A percentile compares a stretch with the other conserved stretches of the same genome.
Conservation (phyloP, 2,797 vertebrate genomes). For the Vultur gryphus region DNA sequence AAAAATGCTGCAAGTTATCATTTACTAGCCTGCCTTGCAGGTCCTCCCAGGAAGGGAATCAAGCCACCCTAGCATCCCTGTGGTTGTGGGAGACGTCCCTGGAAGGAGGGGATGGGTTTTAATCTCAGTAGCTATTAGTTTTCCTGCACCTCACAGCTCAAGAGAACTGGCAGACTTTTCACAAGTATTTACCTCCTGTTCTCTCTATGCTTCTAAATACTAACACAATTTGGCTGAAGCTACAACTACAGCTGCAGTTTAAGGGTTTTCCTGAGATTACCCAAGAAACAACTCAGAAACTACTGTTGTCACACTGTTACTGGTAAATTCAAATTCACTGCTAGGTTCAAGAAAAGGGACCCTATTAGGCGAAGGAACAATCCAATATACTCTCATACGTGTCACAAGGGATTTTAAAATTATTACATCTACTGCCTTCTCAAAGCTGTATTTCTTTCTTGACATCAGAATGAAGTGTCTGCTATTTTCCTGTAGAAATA, state of each 20-base stretch:
- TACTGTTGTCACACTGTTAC: background rate
- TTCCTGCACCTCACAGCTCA: background rate
- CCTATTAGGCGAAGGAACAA: background rate
- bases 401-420: background rate
- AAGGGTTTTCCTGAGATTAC: background rate
- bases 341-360: background rate
- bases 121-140: background rate
- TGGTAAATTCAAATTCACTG: background rate
- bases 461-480: background rate
- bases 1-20: background rate
- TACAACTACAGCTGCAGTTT: background rate
- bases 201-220: background rate
- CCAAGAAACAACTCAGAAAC: background rate
- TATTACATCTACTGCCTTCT: background rate
- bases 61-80: background rate
- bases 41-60: background rate
- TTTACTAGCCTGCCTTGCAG: background rate
- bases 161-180: background rate
- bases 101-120: background rate
- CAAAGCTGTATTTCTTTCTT: background rate
- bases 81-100: background rate
- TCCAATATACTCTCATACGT: background rate
- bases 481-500: background rate
- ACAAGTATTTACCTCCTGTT: background rate
- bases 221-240: background rate